Conservation (phyloP, 2,797 vertebrate genomes). For the Enteromius treurensis region DNA sequence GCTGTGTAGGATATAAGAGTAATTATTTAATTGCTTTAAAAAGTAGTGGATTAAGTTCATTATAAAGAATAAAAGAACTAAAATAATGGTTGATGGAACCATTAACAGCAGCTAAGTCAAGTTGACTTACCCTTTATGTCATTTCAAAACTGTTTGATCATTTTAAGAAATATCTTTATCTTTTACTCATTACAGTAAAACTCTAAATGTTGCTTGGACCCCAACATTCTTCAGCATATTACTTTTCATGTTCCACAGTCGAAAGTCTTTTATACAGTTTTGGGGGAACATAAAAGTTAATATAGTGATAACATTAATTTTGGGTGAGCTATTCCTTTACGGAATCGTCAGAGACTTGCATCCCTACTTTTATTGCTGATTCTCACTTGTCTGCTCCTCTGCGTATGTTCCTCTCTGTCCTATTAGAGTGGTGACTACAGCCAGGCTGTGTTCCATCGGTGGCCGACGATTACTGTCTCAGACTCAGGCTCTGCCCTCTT, state of each 20-base stretch:
- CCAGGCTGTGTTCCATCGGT: conserved; percentile 44
- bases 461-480: conserved; percentile 44
- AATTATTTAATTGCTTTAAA: background rate
- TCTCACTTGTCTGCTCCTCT: conserved; percentile 55
- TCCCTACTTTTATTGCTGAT: background rate
- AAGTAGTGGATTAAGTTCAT: background rate
- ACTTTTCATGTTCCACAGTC: background rate
- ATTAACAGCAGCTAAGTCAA: background rate
- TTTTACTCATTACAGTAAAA: background rate
- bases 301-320: background rate
- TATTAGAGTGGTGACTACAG: conserved; percentile 28
- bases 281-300: background rate
- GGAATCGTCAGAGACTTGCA: background rate
- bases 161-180: background rate
- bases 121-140: background rate
- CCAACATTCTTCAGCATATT: background rate
- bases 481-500: conserved; percentile 45
- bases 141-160: background rate
- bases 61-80: background rate
- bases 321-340: too few species aligned
- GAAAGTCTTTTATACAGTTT: background rate
- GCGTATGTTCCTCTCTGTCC: conserved; percentile 63
- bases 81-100: background rate
- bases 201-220: background rate
- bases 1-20: background rate